phyloP scores from a whole-genome alignment of 2,797 vertebrate species.

The Peromyscus aztecus region DNA sequence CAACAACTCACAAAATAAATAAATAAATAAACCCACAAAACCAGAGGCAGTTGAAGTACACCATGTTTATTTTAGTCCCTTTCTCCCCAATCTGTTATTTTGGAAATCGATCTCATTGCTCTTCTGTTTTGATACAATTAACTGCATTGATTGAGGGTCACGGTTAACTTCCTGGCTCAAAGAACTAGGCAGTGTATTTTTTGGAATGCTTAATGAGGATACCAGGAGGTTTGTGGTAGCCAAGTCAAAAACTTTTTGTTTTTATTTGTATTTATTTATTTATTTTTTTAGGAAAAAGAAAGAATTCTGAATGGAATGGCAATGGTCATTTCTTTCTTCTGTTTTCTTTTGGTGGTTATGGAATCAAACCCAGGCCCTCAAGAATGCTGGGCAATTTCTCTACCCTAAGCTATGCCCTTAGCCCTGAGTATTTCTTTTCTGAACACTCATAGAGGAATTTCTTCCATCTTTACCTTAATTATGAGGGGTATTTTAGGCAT shows the following conservation, averaged over 20 bases:
- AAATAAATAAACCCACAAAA: slow-evolving; percentile 75
- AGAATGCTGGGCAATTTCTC: not conserved
- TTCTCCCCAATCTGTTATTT: slow-evolving; percentile 67
- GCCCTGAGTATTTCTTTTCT: not conserved
- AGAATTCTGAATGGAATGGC: slow-evolving; percentile 19
- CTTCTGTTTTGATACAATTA: slow-evolving; percentile 60
- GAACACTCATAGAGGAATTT: not conserved
- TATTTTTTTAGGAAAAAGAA: slow-evolving; percentile 4
- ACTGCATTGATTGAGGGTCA: slow-evolving; percentile 60
- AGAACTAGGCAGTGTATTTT: slow-evolving; percentile 41
- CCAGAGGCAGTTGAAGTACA: slow-evolving; percentile 63
- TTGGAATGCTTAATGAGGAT: slow-evolving; percentile 25
- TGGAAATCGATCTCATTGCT: slow-evolving; percentile 64
- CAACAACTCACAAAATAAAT: slow-evolving; percentile 76
- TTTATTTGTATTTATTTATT: not conserved
- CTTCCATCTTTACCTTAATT: slow-evolving; percentile 41
- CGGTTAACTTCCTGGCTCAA: slow-evolving; percentile 22
- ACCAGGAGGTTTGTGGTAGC: slow-evolving; percentile 10
- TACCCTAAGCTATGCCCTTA: not conserved
- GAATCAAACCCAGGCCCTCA: not conserved
- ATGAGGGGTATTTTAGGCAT: not conserved
- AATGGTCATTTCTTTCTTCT: not conserved
- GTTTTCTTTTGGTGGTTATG: not conserved
- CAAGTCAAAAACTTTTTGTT: not conserved
- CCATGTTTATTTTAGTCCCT: slow-evolving; percentile 66